Percentiles rank a stretch among this genome's conserved stretches.
Conservation (phyloP, 1,140 invertebrate species). For the Colletes latitarsis region DNA sequence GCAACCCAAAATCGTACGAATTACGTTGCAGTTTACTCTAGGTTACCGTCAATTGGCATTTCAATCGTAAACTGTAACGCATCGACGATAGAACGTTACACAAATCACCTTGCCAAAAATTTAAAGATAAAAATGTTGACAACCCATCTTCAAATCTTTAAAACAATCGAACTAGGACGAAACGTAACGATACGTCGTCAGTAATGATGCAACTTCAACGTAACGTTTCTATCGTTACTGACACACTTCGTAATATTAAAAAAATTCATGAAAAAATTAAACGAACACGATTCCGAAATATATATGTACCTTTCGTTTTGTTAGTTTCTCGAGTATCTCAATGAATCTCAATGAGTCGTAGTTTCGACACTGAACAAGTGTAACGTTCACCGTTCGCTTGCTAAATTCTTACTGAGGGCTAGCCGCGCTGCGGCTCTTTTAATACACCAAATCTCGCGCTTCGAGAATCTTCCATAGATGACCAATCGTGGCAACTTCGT, state of each 20-base stretch:
- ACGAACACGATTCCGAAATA: no score
- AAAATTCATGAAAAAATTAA: neutral
- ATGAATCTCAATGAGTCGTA: neutral
- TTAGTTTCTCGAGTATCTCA: conserved; percentile 8
- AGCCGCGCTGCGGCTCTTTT: conserved; percentile 26
- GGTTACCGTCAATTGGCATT: no score
- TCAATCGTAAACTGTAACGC: neutral
- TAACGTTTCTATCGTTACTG: neutral
- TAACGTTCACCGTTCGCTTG: conserved; percentile 19
- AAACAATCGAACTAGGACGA: neutral
- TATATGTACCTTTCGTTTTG: conserved; percentile 12
- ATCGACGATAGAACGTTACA: neutral
- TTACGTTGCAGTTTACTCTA: no score
- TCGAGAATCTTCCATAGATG: conserved; percentile 56
- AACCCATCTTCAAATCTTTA: neutral
- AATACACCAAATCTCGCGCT: conserved; percentile 53
- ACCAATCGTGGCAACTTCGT: conserved; percentile 41
- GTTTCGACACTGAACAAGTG: conserved; percentile 11
- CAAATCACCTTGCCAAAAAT: neutral
- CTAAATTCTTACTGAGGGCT: conserved; percentile 6
- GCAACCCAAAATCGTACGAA: neutral
- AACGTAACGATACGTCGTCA: neutral
- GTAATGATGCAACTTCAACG: conserved; percentile 16
- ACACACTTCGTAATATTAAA: neutral
- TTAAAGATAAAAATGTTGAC: neutral